A percentile compares a stretch with the other conserved stretches of the same genome.
These are phyloP conservation scores for Vidua macroura DNA, from an alignment of 2,113 vertebrate genomes.

Conservation along the genomic window DNA sequence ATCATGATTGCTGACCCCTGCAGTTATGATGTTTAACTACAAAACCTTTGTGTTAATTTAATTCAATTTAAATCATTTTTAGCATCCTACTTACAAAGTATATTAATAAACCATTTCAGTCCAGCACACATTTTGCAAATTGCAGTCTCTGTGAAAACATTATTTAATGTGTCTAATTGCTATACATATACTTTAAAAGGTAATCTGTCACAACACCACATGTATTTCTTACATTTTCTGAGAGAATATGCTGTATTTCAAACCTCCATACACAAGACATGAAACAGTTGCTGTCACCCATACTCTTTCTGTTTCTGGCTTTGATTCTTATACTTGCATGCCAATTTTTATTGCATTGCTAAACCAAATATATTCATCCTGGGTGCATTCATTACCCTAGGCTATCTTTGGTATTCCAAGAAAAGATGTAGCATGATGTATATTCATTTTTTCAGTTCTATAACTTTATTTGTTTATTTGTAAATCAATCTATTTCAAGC, in stretches of 20 bases:
- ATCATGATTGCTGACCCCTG: neutral
- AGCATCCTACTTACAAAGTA: neutral
- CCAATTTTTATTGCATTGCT: slow-evolving; percentile 6
- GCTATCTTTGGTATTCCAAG: slow-evolving; percentile 26
- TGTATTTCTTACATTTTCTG: neutral
- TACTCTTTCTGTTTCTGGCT: neutral
- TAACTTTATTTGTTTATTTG: slow-evolving; percentile 21
- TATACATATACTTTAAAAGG: neutral
- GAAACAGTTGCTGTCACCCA: neutral
- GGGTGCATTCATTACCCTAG: neutral
- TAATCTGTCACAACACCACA: neutral
- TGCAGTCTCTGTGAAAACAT: neutral
- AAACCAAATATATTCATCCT: neutral
- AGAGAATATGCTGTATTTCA: neutral
- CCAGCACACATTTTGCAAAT: neutral
- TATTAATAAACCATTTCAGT: neutral
- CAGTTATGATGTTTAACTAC: neutral
- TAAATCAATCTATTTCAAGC: slow-evolving; percentile 33
- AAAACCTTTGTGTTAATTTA: neutral
- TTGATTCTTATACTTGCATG: neutral
- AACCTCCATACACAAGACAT: neutral
- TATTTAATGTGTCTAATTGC: neutral
- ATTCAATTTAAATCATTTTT: neutral
- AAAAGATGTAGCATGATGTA: neutral
- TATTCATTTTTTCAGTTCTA: slow-evolving; percentile 6